Conservation (phyloP, 2,797 vertebrate species). For the Acipenser oxyrinchus region DNA sequence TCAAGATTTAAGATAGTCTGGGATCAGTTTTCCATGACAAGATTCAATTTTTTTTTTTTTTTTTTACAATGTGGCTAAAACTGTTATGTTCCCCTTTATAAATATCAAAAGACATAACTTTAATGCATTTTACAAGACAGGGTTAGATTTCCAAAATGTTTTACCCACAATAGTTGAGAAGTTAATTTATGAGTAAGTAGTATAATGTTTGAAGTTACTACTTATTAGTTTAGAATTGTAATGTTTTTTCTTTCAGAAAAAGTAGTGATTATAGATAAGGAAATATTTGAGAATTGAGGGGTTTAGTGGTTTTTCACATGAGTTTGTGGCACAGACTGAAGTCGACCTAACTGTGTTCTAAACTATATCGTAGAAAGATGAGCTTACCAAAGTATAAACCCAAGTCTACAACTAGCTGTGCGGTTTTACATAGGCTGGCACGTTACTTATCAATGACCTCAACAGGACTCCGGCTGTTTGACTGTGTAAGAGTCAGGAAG, state of each 20-base stretch:
- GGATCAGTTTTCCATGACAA: no score
- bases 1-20: no score
- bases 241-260: conserved; percentile 30
- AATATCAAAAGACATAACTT: no score
- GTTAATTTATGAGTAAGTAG: no score
- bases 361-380: neutral
- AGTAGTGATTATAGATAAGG: neutral
- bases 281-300: no score
- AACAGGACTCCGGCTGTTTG: neutral
- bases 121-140: no score
- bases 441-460: neutral
- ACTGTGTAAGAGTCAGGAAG: neutral
- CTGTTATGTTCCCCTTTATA: no score
- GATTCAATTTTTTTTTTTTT: no score
- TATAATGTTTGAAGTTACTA: conserved; percentile 14
- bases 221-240: conserved; percentile 34
- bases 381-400: no score
- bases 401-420: no score
- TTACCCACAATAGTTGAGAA: no score
- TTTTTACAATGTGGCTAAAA: neutral
- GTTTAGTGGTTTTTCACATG: neutral
- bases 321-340: neutral
- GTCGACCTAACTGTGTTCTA: neutral
- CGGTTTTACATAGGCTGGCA: neutral
- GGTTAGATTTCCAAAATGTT: no score